These are phyloP conservation scores for Silurus meridionalis DNA, from an alignment of 2,113 vertebrate genomes.

Conservation along the genomic window DNA sequence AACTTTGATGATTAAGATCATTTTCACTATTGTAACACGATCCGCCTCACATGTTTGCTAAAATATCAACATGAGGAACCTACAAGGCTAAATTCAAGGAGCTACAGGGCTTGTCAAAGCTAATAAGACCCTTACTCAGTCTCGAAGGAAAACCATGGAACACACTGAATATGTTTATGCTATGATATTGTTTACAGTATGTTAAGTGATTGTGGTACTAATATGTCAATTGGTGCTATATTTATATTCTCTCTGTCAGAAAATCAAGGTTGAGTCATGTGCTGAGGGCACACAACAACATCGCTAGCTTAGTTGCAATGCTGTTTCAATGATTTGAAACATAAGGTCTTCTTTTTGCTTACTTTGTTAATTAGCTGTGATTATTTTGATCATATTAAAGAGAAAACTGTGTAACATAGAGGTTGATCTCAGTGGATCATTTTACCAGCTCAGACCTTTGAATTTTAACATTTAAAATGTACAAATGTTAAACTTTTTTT, in stretches of 20 bases:
- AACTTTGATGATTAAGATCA: slow-evolving; percentile 16
- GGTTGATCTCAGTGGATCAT: no score
- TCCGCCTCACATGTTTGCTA: not conserved
- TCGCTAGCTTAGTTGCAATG: not conserved
- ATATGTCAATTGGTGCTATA: not conserved
- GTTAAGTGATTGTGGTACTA: not conserved
- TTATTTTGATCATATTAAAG: no score
- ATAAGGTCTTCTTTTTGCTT: not conserved
- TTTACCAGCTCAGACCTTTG: no score
- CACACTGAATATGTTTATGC: not conserved
- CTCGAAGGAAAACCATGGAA: not conserved
- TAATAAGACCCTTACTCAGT: not conserved
- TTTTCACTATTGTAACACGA: not conserved
- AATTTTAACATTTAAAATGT: no score
- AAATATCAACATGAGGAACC: not conserved
- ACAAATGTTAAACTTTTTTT: no score
- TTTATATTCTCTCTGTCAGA: not conserved
- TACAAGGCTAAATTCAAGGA: no score
- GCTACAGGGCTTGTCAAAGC: not conserved
- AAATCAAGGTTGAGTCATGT: no score
- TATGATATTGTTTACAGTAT: not conserved
- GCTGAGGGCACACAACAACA: not conserved
- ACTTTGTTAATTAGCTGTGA: no score
- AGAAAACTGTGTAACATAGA: no score
- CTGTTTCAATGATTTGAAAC: not conserved